A percentile compares a stretch with the other conserved stretches of the same genome.
phyloP scores from a whole-genome alignment of 1,140 invertebrate species.

The Magallana ariakensis region DNA sequence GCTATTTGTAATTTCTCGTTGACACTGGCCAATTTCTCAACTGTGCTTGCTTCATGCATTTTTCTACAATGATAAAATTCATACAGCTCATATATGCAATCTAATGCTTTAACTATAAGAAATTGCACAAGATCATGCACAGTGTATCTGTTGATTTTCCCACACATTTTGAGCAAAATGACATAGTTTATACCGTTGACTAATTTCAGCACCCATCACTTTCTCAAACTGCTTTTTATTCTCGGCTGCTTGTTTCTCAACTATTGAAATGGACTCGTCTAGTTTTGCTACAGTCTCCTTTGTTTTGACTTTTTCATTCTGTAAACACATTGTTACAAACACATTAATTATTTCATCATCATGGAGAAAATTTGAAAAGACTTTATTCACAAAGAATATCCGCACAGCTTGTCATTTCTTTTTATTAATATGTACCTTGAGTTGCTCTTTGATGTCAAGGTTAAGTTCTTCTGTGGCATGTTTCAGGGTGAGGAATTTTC shows the following conservation, averaged over 20 bases:
- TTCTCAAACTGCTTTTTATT: constrained; percentile 77
- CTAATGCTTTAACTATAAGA: neutral
- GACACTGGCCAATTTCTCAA: constrained; percentile 71
- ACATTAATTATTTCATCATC: too few relatives aligned
- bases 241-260: constrained; percentile 76
- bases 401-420: neutral
- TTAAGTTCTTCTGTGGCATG: constrained; percentile 71
- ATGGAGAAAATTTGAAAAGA: too few relatives aligned
- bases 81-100: neutral
- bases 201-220: constrained; percentile 78
- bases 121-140: too few relatives aligned
- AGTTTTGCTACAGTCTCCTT: constrained; percentile 76
- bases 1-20: constrained; percentile 77
- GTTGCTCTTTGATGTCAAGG: constrained; percentile 68
- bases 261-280: constrained; percentile 76
- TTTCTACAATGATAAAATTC: constrained; percentile 66
- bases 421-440: constrained; percentile 59
- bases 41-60: constrained; percentile 71
- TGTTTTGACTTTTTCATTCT: constrained; percentile 74
- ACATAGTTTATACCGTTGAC: constrained; percentile 70
- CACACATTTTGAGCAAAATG: too few relatives aligned
- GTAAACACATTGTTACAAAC: constrained; percentile 12
- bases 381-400: too few relatives aligned
- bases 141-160: too few relatives aligned
- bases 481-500: constrained; percentile 71